These are phyloP conservation scores for Eugnorisma glareosa DNA, from an alignment of 2,888 invertebrate species.

Conservation along the genomic window DNA sequence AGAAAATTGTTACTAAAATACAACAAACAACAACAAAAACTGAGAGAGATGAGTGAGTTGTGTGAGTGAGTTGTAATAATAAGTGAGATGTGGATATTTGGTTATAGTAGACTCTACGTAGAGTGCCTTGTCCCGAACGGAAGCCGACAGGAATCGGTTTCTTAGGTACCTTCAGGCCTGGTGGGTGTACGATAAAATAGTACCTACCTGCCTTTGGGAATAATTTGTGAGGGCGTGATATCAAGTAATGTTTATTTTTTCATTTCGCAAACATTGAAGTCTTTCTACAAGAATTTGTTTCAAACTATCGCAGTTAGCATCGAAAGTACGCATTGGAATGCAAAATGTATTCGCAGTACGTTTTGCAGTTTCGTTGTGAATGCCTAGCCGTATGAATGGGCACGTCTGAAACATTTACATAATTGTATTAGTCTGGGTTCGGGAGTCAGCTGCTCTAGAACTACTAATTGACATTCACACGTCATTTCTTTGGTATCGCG, in stretches of 20 bases:
- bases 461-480: constrained; percentile 63
- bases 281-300: constrained; percentile 11
- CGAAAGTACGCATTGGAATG: constrained; percentile 41
- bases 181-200: neutral
- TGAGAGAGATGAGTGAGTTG: too few relatives aligned
- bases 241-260: neutral
- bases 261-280: constrained; percentile 12
- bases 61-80: too few relatives aligned
- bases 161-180: too few relatives aligned
- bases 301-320: constrained; percentile 6
- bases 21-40: too few relatives aligned
- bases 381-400: constrained; percentile 54
- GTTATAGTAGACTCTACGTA: too few relatives aligned
- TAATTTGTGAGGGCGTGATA: neutral
- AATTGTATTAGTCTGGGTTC: constrained; percentile 69
- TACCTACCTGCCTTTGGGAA: neutral
- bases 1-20: constrained; percentile 7
- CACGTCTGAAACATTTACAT: constrained; percentile 67
- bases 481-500: constrained; percentile 48
- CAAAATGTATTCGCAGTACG: constrained; percentile 50
- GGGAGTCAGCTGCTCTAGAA: constrained; percentile 51
- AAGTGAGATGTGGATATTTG: neutral
- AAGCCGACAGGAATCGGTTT: too few relatives aligned
- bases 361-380: constrained; percentile 46
- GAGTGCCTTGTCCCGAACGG: too few relatives aligned